Evolutionary conservation across 2,888 invertebrate genomes (phyloP), one percentile per base, ranked within the genome.

Genomic region (Noctua janthina): DNA sequence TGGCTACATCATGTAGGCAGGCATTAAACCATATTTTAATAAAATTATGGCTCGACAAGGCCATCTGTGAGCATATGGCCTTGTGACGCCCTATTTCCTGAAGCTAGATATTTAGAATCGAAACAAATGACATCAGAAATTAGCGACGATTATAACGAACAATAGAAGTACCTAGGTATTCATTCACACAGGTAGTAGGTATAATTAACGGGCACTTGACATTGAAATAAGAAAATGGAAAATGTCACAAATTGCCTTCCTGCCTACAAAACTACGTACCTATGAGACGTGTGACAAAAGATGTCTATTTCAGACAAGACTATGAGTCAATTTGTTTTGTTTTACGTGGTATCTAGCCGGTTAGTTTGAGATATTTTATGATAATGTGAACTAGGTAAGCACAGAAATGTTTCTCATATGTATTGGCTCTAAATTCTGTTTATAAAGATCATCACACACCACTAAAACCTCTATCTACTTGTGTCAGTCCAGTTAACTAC

Each of bases 111-210:
- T 66, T 82, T 79, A 67, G 46, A 83, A 78, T 51, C 67, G 39
- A 73, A 89, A 74, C 82, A 75, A 81, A 81, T 82, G 81, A 80
- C 89, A 68, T 82, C 86, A 86, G 80, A 87, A 90, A 92, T 94
- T 94, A 93, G 91, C 88, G 79, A 79, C 89, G 85, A 92, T 94
- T 94, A 92, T 81, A 86, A 80, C 87, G 92, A 94, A 95, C 95
- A 95, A 95, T 94, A 91, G 94, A 92, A 93, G 89, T 91, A n/a
- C n/a, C n/a, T n/a, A 68, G 79, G 88, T 85, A 87, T 87, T 35
- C 81, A 76, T 85, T 89, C 88, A 90, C 86, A 85, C 51, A 69
- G 51, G 66, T 74, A 67, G 72, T 74, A 67, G 20, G 54, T 70
- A 75, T 76, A 85, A 79, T 83, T 84, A 82, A 49, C 74, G 56